Percentiles rank a stretch among this genome's conserved stretches.
These are phyloP conservation scores for Stichodactyla helianthus DNA, from an alignment of 64 coral and sea anemone species.

Conservation along the genomic window DNA sequence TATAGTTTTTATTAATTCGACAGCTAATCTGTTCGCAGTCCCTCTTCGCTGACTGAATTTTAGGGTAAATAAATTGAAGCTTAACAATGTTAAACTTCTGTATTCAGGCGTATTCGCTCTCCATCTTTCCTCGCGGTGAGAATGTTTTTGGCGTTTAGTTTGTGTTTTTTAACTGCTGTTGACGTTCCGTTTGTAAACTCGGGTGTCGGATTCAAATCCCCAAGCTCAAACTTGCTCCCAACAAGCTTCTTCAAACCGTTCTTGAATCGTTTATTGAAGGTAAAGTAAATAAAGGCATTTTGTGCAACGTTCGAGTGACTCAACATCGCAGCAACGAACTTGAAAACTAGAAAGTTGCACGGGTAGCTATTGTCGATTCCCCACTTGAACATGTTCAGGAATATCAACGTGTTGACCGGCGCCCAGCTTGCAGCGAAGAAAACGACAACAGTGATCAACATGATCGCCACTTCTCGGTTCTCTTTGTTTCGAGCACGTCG, in stretches of 20 bases:
- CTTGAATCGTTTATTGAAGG: slow-evolving; percentile 10
- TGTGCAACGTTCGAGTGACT: slow-evolving; percentile 16
- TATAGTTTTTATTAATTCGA: too few species aligned
- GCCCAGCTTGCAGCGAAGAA: slow-evolving; percentile 1
- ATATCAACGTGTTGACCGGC: not conserved
- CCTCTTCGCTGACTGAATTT: not conserved
- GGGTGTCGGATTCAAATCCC: not conserved
- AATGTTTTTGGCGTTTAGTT: not conserved
- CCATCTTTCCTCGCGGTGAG: not conserved
- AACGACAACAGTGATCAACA: slow-evolving; percentile 14
- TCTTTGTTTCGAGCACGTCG: not conserved
- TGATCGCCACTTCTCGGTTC: slow-evolving; percentile 22
- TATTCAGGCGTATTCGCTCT: not conserved
- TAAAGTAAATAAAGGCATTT: slow-evolving; percentile 27
- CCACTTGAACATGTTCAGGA: not conserved
- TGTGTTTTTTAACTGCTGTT: not conserved
- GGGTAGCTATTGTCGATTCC: not conserved
- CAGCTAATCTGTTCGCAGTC: not conserved
- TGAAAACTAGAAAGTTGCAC: not conserved
- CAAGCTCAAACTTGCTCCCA: not conserved
- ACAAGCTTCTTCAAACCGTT: not conserved
- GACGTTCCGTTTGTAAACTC: not conserved
- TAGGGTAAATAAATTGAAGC: not conserved
- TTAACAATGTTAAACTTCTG: not conserved
- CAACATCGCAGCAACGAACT: not conserved